Evolutionary conservation across 2,797 vertebrate species (phyloP), one percentile per base, ranked within the genome.

Genomic region (Bradypodion ventrale): DNA sequence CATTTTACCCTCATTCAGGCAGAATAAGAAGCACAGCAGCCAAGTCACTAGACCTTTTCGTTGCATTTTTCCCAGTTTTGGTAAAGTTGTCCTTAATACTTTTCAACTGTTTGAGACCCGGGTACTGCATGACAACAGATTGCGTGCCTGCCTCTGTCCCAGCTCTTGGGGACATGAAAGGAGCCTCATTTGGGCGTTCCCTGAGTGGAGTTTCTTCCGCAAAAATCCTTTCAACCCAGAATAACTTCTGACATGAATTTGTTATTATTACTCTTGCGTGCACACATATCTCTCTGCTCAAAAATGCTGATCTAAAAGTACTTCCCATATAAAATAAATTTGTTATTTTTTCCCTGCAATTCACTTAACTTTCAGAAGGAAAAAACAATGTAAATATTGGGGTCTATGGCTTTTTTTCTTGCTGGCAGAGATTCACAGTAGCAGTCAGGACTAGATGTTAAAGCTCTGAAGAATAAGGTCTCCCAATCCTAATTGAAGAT

Each of bases 31-130:
- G 83, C 62, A 59, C 82, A 68, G 75, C 83, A 82, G 52, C 69
- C 88, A 89, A 83, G 88, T 77, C 87, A 80, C 84, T 12, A 79
- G 77, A 74, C 21, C 10, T 25, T 29, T 27, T 56, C 10, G 23
- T 78, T 90, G 88, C 83, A 23, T 83, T 86, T 83, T 90, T 86
- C 70, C 80, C 56, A 21, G 83, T 90, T 93, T 49, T 92, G 90
- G 89, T 92, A 91, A 92, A 91, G 90, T 92, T 75, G 75, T 93
- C 88, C 87, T 91, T 88, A 89, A 92, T 76, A n/a, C n/a, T n/a
- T n/a, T n/a, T n/a, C n/a, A n/a, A n/a, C n/a, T n/a, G n/a, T n/a
- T n/a, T n/a, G n/a, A n/a, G n/a, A n/a, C n/a, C n/a, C n/a, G n/a
- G n/a, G n/a, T n/a, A n/a, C n/a, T n/a, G n/a, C n/a, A n/a, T n/a